These are phyloP conservation scores for Agonopterix alstromeriana DNA, from an alignment of 2,888 invertebrate genomes.

Conservation along the genomic window DNA sequence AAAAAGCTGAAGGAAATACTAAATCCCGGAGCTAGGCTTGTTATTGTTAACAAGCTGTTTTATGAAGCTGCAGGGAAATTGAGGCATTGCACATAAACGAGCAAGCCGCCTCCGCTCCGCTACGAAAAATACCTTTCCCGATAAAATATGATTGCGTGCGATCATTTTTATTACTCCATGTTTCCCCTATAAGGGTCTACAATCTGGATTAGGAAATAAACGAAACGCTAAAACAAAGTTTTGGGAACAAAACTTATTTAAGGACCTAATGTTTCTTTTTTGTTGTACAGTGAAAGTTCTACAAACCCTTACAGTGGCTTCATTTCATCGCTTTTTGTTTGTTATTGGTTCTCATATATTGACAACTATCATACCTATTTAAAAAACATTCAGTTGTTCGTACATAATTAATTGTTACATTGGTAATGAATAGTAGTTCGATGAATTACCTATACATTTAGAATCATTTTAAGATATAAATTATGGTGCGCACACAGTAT, in stretches of 20 bases:
- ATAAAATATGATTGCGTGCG: conserved; percentile 68
- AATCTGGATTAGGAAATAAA: conserved; percentile 27
- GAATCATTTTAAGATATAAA: too few species aligned
- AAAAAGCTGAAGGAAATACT: background rate
- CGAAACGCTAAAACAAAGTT: conserved; percentile 6
- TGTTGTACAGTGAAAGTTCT: too few species aligned
- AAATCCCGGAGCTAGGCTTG: conserved; percentile 13
- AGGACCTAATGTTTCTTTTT: too few species aligned
- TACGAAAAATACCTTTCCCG: conserved; percentile 41
- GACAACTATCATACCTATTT: too few species aligned
- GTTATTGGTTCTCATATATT: too few species aligned
- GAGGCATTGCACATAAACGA: conserved; percentile 43
- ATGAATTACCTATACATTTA: too few species aligned
- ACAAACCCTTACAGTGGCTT: too few species aligned
- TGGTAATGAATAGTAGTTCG: too few species aligned
- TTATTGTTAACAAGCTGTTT: conserved; percentile 54
- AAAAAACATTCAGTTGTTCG: too few species aligned
- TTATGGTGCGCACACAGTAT: too few species aligned
- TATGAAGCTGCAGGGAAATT: conserved; percentile 45
- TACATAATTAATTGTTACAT: too few species aligned
- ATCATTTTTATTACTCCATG: conserved; percentile 56
- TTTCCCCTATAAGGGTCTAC: conserved; percentile 14
- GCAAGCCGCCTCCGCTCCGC: conserved; percentile 28
- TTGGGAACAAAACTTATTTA: background rate
- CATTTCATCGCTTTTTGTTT: too few species aligned